phyloP scores from a whole-genome alignment of 2,113 vertebrate genomes.

The Martes martes region DNA sequence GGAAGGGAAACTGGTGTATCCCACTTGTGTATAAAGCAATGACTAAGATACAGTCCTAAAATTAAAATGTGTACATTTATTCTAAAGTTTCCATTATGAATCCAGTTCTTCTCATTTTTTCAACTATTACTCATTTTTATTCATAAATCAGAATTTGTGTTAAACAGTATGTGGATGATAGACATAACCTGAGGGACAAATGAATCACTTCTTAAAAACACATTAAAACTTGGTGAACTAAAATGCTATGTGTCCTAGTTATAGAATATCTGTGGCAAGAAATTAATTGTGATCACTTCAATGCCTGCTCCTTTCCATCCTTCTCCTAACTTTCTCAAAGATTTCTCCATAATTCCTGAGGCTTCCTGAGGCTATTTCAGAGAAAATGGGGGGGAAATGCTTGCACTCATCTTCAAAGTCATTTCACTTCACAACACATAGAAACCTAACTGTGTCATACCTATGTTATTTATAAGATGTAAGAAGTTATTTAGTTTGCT shows the following conservation, averaged over 20 bases:
- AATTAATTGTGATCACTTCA: background rate
- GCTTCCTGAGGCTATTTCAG: background rate
- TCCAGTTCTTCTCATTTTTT: background rate
- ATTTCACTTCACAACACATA: background rate
- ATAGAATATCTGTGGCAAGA: background rate
- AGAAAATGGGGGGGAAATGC: background rate
- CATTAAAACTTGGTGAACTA: background rate
- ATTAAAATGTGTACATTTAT: background rate
- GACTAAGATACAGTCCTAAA: background rate
- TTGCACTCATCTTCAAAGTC: background rate
- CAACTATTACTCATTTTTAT: background rate
- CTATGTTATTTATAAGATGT: background rate
- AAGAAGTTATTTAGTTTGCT: background rate
- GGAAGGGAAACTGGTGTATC: background rate
- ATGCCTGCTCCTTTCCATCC: rapidly evolving
- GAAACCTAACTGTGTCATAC: background rate
- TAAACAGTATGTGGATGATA: background rate
- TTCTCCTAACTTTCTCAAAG: background rate
- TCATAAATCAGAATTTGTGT: background rate
- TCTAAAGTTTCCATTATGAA: background rate
- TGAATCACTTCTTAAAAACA: background rate
- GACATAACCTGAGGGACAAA: background rate
- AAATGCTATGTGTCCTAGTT: background rate
- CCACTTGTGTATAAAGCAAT: background rate
- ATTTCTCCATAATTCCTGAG: background rate